phyloP scores from a whole-genome alignment of 2,113 vertebrate genomes.

The Gracilinanus agilis region DNA sequence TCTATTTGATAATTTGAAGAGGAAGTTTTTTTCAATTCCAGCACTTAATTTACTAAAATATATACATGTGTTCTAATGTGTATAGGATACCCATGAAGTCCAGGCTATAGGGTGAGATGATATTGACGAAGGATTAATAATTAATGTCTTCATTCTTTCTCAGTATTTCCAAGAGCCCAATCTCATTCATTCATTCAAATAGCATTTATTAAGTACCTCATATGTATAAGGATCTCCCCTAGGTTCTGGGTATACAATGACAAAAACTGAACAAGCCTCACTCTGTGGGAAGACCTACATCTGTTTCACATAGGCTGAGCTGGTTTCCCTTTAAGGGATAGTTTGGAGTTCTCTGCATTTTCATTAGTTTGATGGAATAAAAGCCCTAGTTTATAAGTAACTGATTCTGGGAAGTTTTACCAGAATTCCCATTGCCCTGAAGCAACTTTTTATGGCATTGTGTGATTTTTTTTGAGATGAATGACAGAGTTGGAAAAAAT shows the following conservation, averaged over 20 bases:
- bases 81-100: neutral
- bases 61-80: too few relatives aligned
- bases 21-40: too few relatives aligned
- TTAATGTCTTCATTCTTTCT: too few relatives aligned
- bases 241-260: neutral
- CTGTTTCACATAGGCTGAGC: neutral
- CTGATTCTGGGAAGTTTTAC: neutral
- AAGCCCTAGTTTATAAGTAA: neutral
- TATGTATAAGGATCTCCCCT: neutral
- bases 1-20: too few relatives aligned
- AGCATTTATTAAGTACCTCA: neutral
- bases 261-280: neutral
- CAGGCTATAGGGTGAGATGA: neutral
- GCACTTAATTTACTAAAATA: too few relatives aligned
- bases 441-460: neutral
- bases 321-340: neutral
- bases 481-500: neutral
- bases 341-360: neutral
- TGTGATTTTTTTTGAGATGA: neutral
- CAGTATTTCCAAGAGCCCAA: too few relatives aligned
- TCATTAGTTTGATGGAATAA: neutral
- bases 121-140: neutral
- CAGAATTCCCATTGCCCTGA: neutral
- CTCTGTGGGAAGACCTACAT: neutral
- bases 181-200: neutral